Evolutionary conservation across 1,140 invertebrate genomes (phyloP).

Genomic region (Dinothrombium tinctorium): DNA sequence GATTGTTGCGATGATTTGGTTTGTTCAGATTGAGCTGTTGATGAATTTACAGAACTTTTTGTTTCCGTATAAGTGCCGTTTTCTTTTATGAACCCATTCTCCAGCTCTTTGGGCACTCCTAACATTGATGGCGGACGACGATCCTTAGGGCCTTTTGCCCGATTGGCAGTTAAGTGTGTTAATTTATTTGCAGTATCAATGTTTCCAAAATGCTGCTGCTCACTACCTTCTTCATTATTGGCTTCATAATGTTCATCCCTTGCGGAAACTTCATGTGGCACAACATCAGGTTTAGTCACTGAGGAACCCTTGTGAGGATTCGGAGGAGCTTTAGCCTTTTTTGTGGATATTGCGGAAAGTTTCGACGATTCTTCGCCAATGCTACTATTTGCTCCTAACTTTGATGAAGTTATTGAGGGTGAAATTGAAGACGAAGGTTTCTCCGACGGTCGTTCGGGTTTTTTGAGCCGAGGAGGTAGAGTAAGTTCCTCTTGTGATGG

Average conservation of each 20-base stretch:
- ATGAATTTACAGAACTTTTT: neutral
- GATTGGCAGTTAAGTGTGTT: neutral
- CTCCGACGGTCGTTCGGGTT: neutral
- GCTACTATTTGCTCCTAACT: no score
- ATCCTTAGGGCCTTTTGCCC: neutral
- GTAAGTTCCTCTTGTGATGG: neutral
- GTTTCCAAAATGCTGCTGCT: neutral
- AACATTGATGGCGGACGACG: slow-evolving; percentile 2
- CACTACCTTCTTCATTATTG: neutral
- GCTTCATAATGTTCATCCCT: neutral
- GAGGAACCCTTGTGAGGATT: neutral
- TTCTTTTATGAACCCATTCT: neutral
- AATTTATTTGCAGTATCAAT: neutral
- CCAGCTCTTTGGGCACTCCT: neutral
- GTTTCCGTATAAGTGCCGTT: neutral
- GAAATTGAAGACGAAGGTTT: neutral
- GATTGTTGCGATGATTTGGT: neutral
- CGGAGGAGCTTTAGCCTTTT: neutral
- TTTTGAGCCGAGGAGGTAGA: slow-evolving; percentile 9
- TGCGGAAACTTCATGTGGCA: neutral
- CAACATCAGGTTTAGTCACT: neutral
- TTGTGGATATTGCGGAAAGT: neutral
- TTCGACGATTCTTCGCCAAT: no score
- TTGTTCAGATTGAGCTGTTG: neutral
- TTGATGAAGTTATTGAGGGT: neutral